Base-by-base conservation (phyloP, 2,888 invertebrate genomes). In the Ashinkailepas kermadecensis region DNA sequence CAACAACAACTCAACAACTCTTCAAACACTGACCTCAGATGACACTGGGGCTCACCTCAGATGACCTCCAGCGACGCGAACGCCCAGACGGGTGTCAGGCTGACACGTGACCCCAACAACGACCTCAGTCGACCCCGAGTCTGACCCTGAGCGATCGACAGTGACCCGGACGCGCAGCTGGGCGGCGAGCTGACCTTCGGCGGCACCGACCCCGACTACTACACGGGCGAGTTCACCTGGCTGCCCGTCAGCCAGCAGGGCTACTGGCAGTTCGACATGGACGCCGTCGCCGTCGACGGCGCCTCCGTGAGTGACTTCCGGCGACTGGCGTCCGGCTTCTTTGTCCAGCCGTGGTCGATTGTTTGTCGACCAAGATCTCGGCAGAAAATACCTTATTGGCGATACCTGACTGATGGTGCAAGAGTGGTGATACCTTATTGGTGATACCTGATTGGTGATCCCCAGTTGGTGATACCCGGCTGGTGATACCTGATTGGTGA, bases 231-330 rank as follows among this genome's bases (percentile, higher is more conserved):
- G 84, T 89, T 90, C 85, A 88, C 88, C 81, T 91, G 90, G 85
- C 85, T 88, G 10, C 87, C 88, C 58, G 89, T 91, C 21, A 88
- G 88, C 58, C 86, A 86, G 67, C 85, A 89, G 84, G 90, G 88
- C 39, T 91, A 90, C 86, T 91, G 90, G 90, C 89, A 90, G 86
- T 89, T 90, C 86, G 87, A 88, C 83, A 89, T 91, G 89, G 89
- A 90, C 18, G 74, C 15, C 1, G 74, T 74, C 8, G 8, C 56
- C 21, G 74, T 74, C 10, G 11, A 18, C 56, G 74, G 56, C 56
- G 15, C 82, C 18, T 13, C 59, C 54, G 74, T 74, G 4, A 18
- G 74, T 25, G 25, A 13, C 25, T 21, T 67, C 25, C n/a, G 23
- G 39, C 39, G 39, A 39, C 39, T 39, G 39, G 39, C 39, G 4